Base-by-base conservation (phyloP, 2,888 invertebrate species). In the Eilema depressum region DNA sequence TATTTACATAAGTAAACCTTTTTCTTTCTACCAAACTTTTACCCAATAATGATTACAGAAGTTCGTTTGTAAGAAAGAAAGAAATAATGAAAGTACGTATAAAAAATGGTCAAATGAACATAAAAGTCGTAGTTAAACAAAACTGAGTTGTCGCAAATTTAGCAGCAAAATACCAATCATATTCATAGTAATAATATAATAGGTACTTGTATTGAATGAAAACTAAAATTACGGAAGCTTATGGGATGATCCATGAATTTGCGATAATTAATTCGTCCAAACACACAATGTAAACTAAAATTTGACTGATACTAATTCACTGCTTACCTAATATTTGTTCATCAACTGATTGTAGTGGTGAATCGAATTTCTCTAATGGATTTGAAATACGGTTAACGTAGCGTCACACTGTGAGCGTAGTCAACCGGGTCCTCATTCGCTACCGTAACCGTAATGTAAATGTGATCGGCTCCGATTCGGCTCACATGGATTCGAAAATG, bases 401-500 rank as follows among this genome's bases (percentile, higher is more conserved):
- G 17, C 20, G 25, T 25, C 28, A 12, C 63, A 63, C 37, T 63
- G n/a, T 37, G 10, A 63, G 63, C 25, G 0, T 37, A 12, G n/a
- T 17, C 3, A 14, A 17, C 14, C 41, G 53, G 53, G 53, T 3
- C 53, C 47, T 47, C 12, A 7, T 53, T 53, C 53, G n/a, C n/a
- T 53, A n/a, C n/a, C 53, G 53, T 53, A 47, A 53, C 53, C n/a
- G 53, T 53, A 53, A 53, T 53, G 53, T 53, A 53, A 53, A 53
- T 53, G 53, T n/a, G n/a, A 53, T 53, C 53, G 53, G n/a, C 53
- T 53, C 53, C 53, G 53, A 47, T 47, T 20, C n/a, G 53, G 53
- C n/a, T 53, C 53, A 53, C 53, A 53, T 53, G 53, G n/a, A 20
- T 53, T 53, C n/a, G 53, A 53, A 53, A 53, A 53, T n/a, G 53